Evolutionary conservation across 92 coral and sea anemone genomes (phyloP).

Genomic region (Micromussa lordhowensis): DNA sequence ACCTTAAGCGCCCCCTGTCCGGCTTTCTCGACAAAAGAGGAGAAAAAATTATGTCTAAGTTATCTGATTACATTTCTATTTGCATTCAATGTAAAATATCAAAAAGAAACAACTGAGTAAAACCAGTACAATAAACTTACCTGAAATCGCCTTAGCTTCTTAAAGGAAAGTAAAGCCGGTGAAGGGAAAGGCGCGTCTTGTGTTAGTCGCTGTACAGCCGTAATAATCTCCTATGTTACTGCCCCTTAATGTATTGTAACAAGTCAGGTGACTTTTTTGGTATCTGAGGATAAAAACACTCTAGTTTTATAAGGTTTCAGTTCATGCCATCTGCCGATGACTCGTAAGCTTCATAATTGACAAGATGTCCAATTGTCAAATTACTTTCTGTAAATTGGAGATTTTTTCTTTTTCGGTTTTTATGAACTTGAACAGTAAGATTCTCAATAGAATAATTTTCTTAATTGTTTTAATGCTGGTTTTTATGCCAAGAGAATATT

Average conservation of each 20-base stretch:
- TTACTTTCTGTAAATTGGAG: slow-evolving; percentile 6
- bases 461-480: neutral
- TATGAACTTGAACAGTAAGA: neutral
- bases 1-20: neutral
- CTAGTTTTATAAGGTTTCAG: neutral
- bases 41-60: neutral
- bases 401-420: neutral
- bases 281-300: neutral
- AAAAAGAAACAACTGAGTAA: neutral
- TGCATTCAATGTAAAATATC: neutral
- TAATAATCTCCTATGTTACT: neutral
- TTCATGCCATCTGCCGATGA: slow-evolving; percentile 9
- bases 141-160: neutral
- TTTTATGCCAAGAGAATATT: neutral
- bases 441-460: neutral
- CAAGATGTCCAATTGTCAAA: slow-evolving; percentile 36
- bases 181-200: neutral
- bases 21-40: neutral
- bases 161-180: neutral
- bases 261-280: slow-evolving; percentile 11
- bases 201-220: neutral
- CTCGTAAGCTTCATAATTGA: slow-evolving; percentile 2
- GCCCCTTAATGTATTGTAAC: slow-evolving; percentile 3
- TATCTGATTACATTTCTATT: slow-evolving; percentile 3
- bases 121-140: neutral